phyloP scores from a whole-genome alignment of 2,113 vertebrate genomes.

The Ceuthmochares aereus region DNA sequence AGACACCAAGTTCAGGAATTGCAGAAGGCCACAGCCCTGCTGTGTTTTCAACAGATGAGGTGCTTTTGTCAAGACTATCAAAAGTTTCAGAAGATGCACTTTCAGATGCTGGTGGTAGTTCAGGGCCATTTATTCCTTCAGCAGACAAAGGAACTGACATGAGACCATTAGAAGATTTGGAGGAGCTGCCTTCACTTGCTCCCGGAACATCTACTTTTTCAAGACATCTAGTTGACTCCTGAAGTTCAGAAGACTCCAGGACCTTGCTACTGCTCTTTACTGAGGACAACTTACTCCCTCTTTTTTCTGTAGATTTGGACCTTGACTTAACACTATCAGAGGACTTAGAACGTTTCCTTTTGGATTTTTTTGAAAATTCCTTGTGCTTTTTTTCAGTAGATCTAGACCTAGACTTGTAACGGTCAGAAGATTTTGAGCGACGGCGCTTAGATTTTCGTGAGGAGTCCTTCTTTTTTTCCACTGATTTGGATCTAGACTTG shows the following conservation, averaged over 20 bases:
- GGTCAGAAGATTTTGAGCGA: constrained; percentile 79
- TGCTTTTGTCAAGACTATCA: constrained; percentile 73
- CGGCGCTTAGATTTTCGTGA: constrained; percentile 80
- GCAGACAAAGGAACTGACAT: constrained; percentile 77
- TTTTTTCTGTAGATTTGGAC: constrained; percentile 86
- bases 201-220: constrained; percentile 23
- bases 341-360: constrained; percentile 78
- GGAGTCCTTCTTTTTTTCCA: constrained; percentile 78
- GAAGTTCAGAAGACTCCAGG: constrained; percentile 76
- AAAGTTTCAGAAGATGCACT: not conserved
- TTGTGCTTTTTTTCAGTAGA: constrained; percentile 58
- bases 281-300: constrained; percentile 62
- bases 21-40: constrained; percentile 30
- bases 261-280: constrained; percentile 61
- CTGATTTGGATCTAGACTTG: constrained; percentile 81
- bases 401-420: constrained; percentile 66
- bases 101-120: constrained; percentile 15
- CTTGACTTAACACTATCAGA: constrained; percentile 83
- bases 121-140: constrained; percentile 33
- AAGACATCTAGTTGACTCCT: constrained; percentile 68
- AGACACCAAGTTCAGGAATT: constrained; percentile 66
- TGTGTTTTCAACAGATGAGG: constrained; percentile 62
- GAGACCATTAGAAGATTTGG: constrained; percentile 76
- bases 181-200: constrained; percentile 64
- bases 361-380: constrained; percentile 77